Evolutionary conservation across 2,797 vertebrate genomes (phyloP), one percentile per base, ranked within the genome.

Genomic region (Morus bassanus): DNA sequence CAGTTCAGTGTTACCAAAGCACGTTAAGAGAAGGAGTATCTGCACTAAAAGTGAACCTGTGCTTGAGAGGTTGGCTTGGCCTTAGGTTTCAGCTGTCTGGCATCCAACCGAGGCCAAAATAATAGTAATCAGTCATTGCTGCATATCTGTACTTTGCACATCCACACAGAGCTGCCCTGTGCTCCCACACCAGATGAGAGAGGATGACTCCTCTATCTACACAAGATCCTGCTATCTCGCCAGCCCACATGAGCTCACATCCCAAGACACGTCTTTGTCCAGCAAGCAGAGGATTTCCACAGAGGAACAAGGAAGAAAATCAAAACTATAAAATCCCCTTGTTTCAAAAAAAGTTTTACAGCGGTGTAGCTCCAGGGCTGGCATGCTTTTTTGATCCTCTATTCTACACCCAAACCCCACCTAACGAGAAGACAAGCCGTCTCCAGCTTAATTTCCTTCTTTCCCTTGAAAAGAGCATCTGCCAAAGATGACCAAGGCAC

Each of bases 91-190:
- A 74, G 72, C 37, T 82, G 18, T 33, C 54, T 64, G 43, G 28
- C 45, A 82, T 18, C 5, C 31, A 67, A 4, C 6, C n/a, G n/a
- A 41, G 19, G 50, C 31, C 75, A 45, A 35, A 79, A 35, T 41
- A 76, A 45, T 1, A 78, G 30, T 8, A 4, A 31, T 11, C 46
- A 13, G 11, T 33, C 24, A 19, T 37, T 73, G 70, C 41, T 69
- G 41, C 45, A 7, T 13, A 3, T 19, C 19, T 35, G 53, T 30
- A 9, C 31, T 24, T 67, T 13, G 50, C 70, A 51, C 3, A 7
- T 0, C 6, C 54, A 30, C 4, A 1, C 56, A 35, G 43, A 31
- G 33, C 59, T 61, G 54, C 31, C 18, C 11, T 0, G 1, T 27
- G 56, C 37, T 51, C n/a, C 35, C 37, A 31, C 7, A 51, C 16